These are phyloP conservation scores for Ganaspis brasiliensis DNA, from an alignment of 2,888 invertebrate genomes.

Conservation along the genomic window DNA sequence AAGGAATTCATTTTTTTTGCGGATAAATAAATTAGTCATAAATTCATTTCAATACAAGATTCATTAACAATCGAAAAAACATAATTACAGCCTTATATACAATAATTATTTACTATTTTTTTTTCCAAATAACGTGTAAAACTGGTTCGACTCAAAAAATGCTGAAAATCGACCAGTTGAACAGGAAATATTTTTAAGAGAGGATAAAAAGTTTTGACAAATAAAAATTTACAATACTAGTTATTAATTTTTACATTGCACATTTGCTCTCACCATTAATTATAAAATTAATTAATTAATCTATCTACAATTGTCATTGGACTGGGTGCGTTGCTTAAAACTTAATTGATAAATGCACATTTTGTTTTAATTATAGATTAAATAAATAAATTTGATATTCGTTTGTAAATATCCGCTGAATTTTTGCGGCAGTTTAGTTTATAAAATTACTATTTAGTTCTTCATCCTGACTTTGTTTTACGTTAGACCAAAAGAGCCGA, in stretches of 20 bases:
- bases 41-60: slow-evolving; percentile 47
- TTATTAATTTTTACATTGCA: slow-evolving; percentile 34
- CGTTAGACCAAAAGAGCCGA: slow-evolving; percentile 75
- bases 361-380: slow-evolving; percentile 23
- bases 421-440: slow-evolving; percentile 6
- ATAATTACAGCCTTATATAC: slow-evolving; percentile 59
- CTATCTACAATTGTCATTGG: not conserved
- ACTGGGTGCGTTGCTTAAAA: not conserved
- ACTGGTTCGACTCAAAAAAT: too few species aligned
- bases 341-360: not conserved
- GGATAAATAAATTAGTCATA: not conserved
- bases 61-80: slow-evolving; percentile 51
- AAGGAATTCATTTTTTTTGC: too few species aligned
- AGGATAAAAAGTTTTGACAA: not conserved
- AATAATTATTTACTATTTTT: slow-evolving; percentile 44
- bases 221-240: not conserved
- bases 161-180: too few species aligned
- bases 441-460: not conserved
- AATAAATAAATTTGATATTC: slow-evolving; percentile 27
- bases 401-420: not conserved
- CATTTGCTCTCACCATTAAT: slow-evolving; percentile 13
- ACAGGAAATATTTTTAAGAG: not conserved
- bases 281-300: slow-evolving; percentile 10
- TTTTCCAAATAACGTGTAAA: too few species aligned
- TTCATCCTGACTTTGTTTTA: slow-evolving; percentile 56